Percentiles rank a stretch among this genome's conserved stretches.
These are phyloP conservation scores for Nesidiocoris tenuis DNA, from an alignment of 2,888 invertebrate genomes.

Conservation along the genomic window DNA sequence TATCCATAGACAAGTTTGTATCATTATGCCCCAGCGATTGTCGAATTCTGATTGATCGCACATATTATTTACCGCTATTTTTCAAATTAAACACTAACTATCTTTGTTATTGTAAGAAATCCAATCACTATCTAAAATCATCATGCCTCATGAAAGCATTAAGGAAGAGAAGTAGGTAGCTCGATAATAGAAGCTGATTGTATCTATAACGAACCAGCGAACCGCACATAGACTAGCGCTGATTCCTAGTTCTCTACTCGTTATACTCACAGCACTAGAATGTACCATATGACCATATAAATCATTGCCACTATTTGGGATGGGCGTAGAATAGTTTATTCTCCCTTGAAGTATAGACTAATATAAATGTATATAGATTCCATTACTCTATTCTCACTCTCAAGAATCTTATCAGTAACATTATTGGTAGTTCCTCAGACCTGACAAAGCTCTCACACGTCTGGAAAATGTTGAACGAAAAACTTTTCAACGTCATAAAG, in stretches of 20 bases:
- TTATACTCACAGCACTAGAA: not conserved
- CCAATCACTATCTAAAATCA: not conserved
- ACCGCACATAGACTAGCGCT: not conserved
- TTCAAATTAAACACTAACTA: not conserved
- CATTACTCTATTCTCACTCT: not conserved
- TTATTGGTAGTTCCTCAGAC: not conserved
- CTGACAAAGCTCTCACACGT: not conserved
- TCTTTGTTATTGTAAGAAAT: not conserved
- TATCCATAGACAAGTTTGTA: no score
- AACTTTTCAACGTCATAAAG: not conserved
- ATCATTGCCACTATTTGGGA: not conserved
- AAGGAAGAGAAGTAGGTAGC: not conserved
- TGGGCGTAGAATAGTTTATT: not conserved
- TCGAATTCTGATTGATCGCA: not conserved
- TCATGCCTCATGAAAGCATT: not conserved
- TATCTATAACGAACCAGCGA: no score
- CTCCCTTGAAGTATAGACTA: not conserved
- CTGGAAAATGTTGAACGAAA: not conserved
- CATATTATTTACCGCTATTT: not conserved
- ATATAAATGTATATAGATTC: not conserved
- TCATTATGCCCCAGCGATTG: not conserved
- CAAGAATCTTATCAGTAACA: not conserved
- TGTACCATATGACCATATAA: not conserved
- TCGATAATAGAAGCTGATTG: no score
- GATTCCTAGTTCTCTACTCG: not conserved